phyloP scores from a whole-genome alignment of 2,113 vertebrate species.

The Thomomys bottae region DNA sequence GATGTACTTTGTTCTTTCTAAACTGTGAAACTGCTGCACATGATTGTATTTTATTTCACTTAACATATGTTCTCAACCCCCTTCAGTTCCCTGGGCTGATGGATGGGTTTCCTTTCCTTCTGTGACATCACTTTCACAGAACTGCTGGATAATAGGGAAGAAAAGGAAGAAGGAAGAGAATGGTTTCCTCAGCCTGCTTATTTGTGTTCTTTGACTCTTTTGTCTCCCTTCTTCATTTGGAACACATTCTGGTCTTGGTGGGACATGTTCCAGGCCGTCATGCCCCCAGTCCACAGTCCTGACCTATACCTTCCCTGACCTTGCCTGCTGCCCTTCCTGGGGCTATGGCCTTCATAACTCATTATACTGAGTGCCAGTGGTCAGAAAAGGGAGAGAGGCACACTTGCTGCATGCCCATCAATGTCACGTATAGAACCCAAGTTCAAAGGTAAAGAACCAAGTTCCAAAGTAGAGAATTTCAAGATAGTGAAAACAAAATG shows the following conservation, averaged over 20 bases:
- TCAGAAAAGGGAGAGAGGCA: neutral
- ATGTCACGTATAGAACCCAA: neutral
- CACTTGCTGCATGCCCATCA: fast-evolving
- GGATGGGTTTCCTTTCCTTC: neutral
- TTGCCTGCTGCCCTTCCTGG: neutral
- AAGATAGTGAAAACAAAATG: neutral
- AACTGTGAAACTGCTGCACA: neutral
- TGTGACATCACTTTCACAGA: neutral
- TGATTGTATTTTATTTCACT: neutral
- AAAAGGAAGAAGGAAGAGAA: neutral
- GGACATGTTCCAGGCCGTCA: neutral
- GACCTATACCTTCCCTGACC: neutral
- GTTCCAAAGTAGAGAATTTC: slow-evolving; percentile 20
- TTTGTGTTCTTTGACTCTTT: neutral
- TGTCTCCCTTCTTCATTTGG: neutral
- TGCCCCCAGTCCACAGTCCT: neutral
- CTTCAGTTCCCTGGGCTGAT: neutral
- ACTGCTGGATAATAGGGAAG: neutral
- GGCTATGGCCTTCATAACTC: neutral
- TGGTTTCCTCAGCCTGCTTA: neutral
- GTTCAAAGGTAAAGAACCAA: slow-evolving; percentile 6
- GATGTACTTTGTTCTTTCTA: neutral
- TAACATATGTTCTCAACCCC: neutral
- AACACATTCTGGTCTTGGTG: neutral
- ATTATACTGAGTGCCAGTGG: neutral